phyloP scores from a whole-genome alignment of 2,113 vertebrate genomes.

The Penelope pileata region DNA sequence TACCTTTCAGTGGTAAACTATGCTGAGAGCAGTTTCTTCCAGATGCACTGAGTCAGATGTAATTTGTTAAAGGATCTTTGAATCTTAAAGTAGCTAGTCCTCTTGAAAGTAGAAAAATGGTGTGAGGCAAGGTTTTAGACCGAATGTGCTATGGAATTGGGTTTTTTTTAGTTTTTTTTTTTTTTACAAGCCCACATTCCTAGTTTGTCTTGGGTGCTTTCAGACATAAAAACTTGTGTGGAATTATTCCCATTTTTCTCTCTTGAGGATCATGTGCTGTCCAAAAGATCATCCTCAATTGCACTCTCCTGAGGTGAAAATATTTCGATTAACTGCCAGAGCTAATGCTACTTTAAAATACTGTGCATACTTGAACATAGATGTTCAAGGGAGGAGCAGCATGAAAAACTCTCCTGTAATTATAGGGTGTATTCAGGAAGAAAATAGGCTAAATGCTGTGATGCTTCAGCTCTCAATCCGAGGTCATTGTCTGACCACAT shows the following conservation, averaged over 20 bases:
- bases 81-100: background rate
- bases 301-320: background rate
- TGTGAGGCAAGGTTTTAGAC: background rate
- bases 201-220: background rate
- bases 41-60: background rate
- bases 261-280: background rate
- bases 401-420: slow-evolving; percentile 70
- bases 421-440: slow-evolving; percentile 69
- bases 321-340: slow-evolving; percentile 41
- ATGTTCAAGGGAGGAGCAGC: slow-evolving; percentile 68
- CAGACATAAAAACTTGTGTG: background rate
- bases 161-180: background rate
- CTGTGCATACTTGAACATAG: slow-evolving; percentile 47
- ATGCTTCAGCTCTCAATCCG: slow-evolving; percentile 38
- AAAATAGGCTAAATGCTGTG: slow-evolving; percentile 31
- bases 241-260: background rate
- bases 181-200: background rate
- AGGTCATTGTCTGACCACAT: background rate
- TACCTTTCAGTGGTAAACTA: background rate
- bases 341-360: slow-evolving; percentile 54
- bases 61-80: background rate
- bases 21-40: background rate
- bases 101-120: background rate
- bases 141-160: background rate
- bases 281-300: background rate